Base-by-base conservation (phyloP, 1,140 invertebrate species). In the Tetramorium simillimum region DNA sequence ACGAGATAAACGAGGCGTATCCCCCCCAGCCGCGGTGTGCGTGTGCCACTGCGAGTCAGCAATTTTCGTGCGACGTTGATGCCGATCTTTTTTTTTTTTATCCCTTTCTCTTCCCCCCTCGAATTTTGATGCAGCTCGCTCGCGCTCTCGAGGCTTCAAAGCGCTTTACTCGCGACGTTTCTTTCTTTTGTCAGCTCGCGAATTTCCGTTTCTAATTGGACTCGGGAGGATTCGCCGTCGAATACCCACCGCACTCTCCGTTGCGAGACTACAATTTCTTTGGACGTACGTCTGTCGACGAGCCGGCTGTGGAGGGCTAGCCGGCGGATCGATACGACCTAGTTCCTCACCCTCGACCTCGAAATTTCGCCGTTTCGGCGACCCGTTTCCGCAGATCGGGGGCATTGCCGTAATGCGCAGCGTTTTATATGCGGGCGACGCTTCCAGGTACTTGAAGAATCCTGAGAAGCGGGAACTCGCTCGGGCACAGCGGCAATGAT, bases 321-420 rank as follows among this genome's bases (percentile, higher is more conserved):
- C 49, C 89, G 10, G 12, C 58, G 28, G 86, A 89, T 92, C 90
- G 86, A 92, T 92, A 77, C 72, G 90, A 88, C 86, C 88, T 40
- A 91, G 86, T 92, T 91, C 76, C 58, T 40, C 73, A 43, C 14
- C 49, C 60, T 62, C 89, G 85, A 88, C 86, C 85, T 84, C 77
- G 76, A 92, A 91, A 90, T 89, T 33, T 87, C 72, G 49, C 76
- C 82, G 69, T 86, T 87, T 78, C 80, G 70, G 33, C 82, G 89
- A 90, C 89, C 78, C 58, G 53, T 75, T 89, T 90, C 76, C 77
- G 60, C 56, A 84, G 88, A 89, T 85, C 76, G 75, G 72, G 67
- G 62, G 28, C 69, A 67, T 76, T 53, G 37, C 56, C 60, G 62
- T 60, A 43, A 18, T 43, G 7, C 37, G 21, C 69, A 0, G 43